Percentiles rank a stretch among this genome's conserved stretches.
Conservation (phyloP, 2,888 invertebrate genomes). For the Dexiosoma caninum region DNA sequence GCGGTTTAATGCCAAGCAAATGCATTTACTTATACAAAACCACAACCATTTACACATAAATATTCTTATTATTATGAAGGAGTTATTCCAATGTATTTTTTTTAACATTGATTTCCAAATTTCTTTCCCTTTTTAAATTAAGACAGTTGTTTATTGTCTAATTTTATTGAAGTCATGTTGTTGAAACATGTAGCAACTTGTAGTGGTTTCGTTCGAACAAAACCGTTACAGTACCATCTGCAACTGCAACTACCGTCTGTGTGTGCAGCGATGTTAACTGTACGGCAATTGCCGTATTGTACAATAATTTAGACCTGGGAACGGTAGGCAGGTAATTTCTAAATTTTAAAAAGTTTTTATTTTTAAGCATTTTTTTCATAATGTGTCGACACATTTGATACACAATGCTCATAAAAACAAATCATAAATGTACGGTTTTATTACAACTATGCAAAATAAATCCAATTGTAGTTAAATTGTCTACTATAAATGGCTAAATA, state of each 20-base stretch:
- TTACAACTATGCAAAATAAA: no score
- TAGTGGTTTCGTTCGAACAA: slow-evolving; percentile 44
- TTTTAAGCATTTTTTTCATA: no score
- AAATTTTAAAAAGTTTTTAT: no score
- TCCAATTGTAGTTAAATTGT: no score
- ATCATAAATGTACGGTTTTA: no score
- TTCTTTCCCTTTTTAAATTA: neutral
- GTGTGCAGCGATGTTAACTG: no score
- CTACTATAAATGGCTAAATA: no score
- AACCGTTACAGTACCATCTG: slow-evolving; percentile 23
- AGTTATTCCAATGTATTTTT: neutral
- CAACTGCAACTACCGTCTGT: neutral
- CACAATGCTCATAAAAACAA: no score
- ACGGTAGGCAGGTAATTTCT: no score
- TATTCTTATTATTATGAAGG: neutral
- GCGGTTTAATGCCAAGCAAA: neutral
- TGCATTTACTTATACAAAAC: neutral
- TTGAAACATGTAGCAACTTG: slow-evolving; percentile 44
- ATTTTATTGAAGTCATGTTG: slow-evolving; percentile 34
- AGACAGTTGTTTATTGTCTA: slow-evolving; percentile 28
- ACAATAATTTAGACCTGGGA: no score
- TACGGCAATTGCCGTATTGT: no score
- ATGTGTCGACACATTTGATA: no score
- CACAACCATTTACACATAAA: neutral
- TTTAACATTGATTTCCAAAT: neutral